Evolutionary conservation across 2,888 invertebrate species (phyloP), one percentile per base, ranked within the genome.

Genomic region (Stenoptilia bipunctidactyla): DNA sequence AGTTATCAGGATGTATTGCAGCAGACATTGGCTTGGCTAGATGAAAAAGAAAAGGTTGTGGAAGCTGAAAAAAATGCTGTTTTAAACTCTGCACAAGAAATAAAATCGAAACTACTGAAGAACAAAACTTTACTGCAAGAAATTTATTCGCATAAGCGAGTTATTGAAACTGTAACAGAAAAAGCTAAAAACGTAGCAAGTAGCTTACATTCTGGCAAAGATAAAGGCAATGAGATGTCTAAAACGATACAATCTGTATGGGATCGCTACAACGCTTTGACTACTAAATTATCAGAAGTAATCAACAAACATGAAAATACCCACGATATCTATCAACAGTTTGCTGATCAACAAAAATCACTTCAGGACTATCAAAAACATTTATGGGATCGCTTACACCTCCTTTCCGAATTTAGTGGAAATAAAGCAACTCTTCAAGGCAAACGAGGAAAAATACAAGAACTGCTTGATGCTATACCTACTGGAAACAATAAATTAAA

Each of bases 311-410:
- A 94, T 39, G 95, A 95, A 62, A 87, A 87, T 45, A 88, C 90
- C 0, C 86, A 92, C 39, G 94, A 95, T 42, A 88, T 92, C 5
- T 92, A 93, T 59, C 93, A 94, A 61, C 92, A 93, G 57, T 96
- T 96, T 61, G 90, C 91, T 49, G 94, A 94, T 53, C 85, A 93
- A 41, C 93, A 94, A 52, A 94, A 94, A 63, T 87, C 91, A 0
- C 92, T 94, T 48, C 93, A 94, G 73, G 95, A 96, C 56, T 93
- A 94, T 70, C 93, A 96, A 56, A 96, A 95, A 63, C 92, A 92
- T 56, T 87, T 95, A 27, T 94, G 95, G 92, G 96, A 97, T 61
- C 91, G 92, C 50, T 79, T 97, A 4, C 89, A 92, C 36, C 86
- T 90, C 42, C 88, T 92, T 51, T 92, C 92, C 3, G 96, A 97